Conservation (phyloP, 2,113 vertebrate species). For the Cyanoderma ruficeps region DNA sequence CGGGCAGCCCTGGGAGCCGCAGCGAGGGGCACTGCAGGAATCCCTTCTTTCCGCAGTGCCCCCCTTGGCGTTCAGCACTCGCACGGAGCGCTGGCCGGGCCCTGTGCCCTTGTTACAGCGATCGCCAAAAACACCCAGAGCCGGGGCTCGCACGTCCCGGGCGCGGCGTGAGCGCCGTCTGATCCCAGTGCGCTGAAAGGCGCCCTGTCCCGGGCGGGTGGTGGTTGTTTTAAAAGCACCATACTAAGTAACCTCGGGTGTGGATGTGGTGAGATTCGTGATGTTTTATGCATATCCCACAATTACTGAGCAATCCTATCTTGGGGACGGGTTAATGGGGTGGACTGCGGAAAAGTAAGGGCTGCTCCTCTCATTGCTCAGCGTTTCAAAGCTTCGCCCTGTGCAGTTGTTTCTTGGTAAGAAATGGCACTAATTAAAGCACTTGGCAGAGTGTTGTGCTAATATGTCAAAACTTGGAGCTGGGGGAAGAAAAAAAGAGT, state of each 20-base stretch:
- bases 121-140: rapidly evolving
- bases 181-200: rapidly evolving
- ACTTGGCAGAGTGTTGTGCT: neutral
- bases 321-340: neutral
- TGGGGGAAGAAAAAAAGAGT: neutral
- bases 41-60: rapidly evolving
- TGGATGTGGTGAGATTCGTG: neutral
- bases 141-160: rapidly evolving
- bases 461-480: neutral
- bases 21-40: neutral
- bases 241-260: rapidly evolving
- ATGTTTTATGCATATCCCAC: rapidly evolving
- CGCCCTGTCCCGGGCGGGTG: rapidly evolving
- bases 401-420: neutral
- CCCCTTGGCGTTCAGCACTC: neutral
- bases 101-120: rapidly evolving
- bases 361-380: rapidly evolving
- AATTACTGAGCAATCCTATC: rapidly evolving
- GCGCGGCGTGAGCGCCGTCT: rapidly evolving
- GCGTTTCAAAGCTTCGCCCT: neutral
- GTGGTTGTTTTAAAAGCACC: too few species aligned
- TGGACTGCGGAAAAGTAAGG: neutral
- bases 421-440: neutral
- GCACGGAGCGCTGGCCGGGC: neutral
- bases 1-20: neutral